Conservation (phyloP, 1,140 invertebrate species). For the Metaphire vulgaris region DNA sequence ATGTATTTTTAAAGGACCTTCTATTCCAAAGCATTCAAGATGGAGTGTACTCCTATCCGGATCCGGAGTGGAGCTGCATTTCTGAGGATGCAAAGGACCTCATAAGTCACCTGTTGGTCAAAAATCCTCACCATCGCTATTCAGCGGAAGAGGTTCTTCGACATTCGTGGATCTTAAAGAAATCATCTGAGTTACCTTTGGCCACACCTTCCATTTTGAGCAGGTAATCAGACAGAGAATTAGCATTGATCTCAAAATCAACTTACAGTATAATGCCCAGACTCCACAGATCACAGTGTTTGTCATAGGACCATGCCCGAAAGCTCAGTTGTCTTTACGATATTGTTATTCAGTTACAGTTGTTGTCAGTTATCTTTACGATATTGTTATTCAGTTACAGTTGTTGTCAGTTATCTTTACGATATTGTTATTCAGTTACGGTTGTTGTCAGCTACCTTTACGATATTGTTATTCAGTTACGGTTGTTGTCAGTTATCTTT, state of each 20-base stretch:
- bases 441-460: too few species aligned
- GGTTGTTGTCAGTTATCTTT: too few species aligned
- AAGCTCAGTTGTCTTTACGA: too few species aligned
- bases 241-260: too few species aligned
- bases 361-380: too few species aligned
- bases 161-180: slow-evolving; percentile 66
- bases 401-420: too few species aligned
- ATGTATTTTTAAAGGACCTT: slow-evolving; percentile 33
- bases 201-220: not conserved
- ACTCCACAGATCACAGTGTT: slow-evolving; percentile 96
- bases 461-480: too few species aligned
- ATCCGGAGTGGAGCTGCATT: slow-evolving; percentile 79
- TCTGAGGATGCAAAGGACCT: slow-evolving; percentile 88
- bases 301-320: slow-evolving; percentile 79
- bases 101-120: slow-evolving; percentile 76
- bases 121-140: slow-evolving; percentile 71
- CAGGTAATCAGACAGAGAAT: not conserved
- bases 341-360: too few species aligned
- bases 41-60: slow-evolving; percentile 82
- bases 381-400: too few species aligned
- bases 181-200: not conserved
- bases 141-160: slow-evolving; percentile 76
- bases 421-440: too few species aligned
- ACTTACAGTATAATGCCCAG: slow-evolving; percentile 80
- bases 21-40: slow-evolving; percentile 64